These are phyloP conservation scores for Sicus ferrugineus DNA, from an alignment of 2,888 invertebrate genomes.

Conservation along the genomic window DNA sequence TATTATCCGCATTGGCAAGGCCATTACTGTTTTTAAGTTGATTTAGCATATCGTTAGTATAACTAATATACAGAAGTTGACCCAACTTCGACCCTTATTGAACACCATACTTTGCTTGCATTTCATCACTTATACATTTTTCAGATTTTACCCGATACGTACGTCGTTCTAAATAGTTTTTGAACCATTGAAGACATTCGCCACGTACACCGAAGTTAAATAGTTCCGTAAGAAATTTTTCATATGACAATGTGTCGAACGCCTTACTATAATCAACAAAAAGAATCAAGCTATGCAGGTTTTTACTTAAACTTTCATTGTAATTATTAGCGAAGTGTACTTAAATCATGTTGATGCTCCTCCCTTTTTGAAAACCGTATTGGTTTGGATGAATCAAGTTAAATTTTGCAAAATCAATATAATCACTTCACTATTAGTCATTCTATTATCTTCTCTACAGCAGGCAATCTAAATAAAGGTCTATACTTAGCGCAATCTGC, in stretches of 20 bases:
- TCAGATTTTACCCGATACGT: constrained; percentile 1
- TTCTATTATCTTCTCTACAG: too few relatives aligned
- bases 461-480: too few relatives aligned
- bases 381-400: too few relatives aligned
- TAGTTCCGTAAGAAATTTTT: neutral
- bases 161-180: constrained; percentile 12
- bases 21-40: neutral
- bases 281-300: neutral
- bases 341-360: too few relatives aligned
- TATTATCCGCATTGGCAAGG: constrained; percentile 24
- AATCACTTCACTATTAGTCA: too few relatives aligned
- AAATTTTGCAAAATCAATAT: too few relatives aligned
- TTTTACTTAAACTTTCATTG: constrained; percentile 19
- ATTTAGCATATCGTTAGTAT: constrained; percentile 21
- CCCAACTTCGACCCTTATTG: constrained; percentile 22
- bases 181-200: constrained; percentile 3
- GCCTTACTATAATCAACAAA: constrained; percentile 34
- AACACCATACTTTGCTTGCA: neutral
- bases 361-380: too few relatives aligned
- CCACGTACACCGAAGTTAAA: constrained; percentile 20
- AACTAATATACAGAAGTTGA: constrained; percentile 15
- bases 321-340: too few relatives aligned
- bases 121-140: neutral
- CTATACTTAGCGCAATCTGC: too few relatives aligned
- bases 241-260: constrained; percentile 26